Base-by-base conservation (phyloP, 1,140 invertebrate genomes). In the Drosophila sturtevanti region DNA sequence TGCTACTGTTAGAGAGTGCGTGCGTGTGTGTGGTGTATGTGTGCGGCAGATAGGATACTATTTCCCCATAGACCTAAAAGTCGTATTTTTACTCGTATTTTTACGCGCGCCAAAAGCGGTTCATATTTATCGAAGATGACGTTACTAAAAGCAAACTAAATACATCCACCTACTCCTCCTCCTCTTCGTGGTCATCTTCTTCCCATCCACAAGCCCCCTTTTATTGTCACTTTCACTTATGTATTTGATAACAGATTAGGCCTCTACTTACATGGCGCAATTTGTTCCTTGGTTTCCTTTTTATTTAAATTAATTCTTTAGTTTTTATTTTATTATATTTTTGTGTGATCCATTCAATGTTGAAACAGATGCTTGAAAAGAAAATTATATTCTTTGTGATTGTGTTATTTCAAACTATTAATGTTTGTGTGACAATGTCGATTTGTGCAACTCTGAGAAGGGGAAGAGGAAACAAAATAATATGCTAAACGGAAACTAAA, bases 91-190 rank as follows among this genome's bases (percentile, higher is more conserved):
- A 63, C 69, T 56, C 18, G 27, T 12, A 35, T 77, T 68, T 81
- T 66, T 78, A 69, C 78, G 79, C 81, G 81, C 85, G 81, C 73
- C 78, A 75, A 55, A 71, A 69, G 78, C 52, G 63, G 66, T 70
- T 41, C 34, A 44, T n/a, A n/a, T 52, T 51, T 41, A 48, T 51
- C 59, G 54, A 62, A 68, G 54, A 61, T 68, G 59, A 60, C 38
- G 34, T 37, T 22, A 44, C 22, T 21, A 31, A 31, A 31, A 6
- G 27, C 27, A 31, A 31, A 6, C 27, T 0, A 48, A 56, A 56
- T 69, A 59, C 62, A 41, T 44, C 5, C n/a, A 2, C 11, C 14
- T 14, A 24, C 55, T 21, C 2, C 16, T 21, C 41, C 16, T 21
- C 1, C 16, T 48, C 16, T 5, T 4, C n/a, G 14, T 48, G 9